These are phyloP conservation scores for Thamnophis elegans DNA, from an alignment of 2,797 vertebrate species.

Conservation along the genomic window DNA sequence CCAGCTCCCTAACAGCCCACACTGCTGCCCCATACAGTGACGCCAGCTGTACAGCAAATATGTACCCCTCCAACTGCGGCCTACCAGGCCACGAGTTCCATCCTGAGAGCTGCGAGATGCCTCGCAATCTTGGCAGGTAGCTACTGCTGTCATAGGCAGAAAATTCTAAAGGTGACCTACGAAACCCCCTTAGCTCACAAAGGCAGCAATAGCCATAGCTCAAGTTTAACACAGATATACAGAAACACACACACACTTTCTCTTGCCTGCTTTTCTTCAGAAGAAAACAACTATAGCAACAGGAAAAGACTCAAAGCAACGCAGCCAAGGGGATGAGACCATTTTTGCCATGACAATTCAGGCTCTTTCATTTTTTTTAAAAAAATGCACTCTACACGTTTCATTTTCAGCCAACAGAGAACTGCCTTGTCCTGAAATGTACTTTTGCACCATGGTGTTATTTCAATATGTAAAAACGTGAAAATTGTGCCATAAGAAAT, in stretches of 20 bases:
- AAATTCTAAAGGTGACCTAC: slow-evolving; percentile 93
- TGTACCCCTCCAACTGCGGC: slow-evolving; percentile 88
- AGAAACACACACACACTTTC: slow-evolving; percentile 46
- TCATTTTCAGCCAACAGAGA: background rate
- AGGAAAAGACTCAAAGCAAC: slow-evolving; percentile 37
- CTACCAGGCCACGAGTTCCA: slow-evolving; percentile 89
- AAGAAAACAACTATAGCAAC: slow-evolving; percentile 23
- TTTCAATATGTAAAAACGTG: background rate
- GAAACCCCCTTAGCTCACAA: slow-evolving; percentile 79
- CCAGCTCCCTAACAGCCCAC: slow-evolving; percentile 94
- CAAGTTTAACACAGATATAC: slow-evolving; percentile 70
- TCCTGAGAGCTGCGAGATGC: slow-evolving; percentile 88
- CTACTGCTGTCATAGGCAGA: slow-evolving; percentile 93
- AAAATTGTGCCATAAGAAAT: background rate
- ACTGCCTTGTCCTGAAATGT: slow-evolving; percentile 44
- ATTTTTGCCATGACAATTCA: background rate
- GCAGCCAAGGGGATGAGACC: background rate
- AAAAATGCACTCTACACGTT: background rate
- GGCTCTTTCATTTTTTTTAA: background rate
- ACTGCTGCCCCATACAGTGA: slow-evolving; percentile 98
- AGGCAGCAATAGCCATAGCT: slow-evolving; percentile 76
- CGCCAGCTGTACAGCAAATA: slow-evolving; percentile 99
- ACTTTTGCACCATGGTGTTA: background rate
- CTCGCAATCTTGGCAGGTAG: slow-evolving; percentile 92
- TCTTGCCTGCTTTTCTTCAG: slow-evolving; percentile 37